These are phyloP conservation scores for Cryptus armator DNA, from an alignment of 2,888 invertebrate genomes.

Conservation along the genomic window DNA sequence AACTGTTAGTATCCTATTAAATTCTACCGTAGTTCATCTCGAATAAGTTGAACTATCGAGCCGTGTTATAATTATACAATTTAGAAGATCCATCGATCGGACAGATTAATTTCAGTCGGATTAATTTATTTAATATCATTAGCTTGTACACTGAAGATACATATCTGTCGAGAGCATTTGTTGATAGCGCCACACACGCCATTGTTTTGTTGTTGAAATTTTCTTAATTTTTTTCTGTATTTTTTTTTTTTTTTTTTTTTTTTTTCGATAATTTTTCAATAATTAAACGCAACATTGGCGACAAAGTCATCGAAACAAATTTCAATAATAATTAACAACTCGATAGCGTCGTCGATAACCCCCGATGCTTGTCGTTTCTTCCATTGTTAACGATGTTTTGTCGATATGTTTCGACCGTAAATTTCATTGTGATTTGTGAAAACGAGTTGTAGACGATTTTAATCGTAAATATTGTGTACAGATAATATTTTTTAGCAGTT, in stretches of 20 bases:
- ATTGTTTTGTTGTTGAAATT: slow-evolving; percentile 54
- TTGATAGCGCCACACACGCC: slow-evolving; percentile 55
- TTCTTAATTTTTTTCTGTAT: slow-evolving; percentile 10
- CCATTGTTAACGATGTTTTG: slow-evolving; percentile 33
- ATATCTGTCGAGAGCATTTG: slow-evolving; percentile 66
- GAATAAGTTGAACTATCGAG: slow-evolving; percentile 49
- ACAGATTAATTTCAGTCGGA: slow-evolving; percentile 25
- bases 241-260: not conserved
- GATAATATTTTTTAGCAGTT: slow-evolving; percentile 38
- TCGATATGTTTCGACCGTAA: slow-evolving; percentile 18
- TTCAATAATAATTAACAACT: slow-evolving; percentile 7
- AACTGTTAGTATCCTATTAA: slow-evolving; percentile 48
- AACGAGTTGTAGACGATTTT: not conserved
- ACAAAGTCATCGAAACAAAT: slow-evolving; percentile 23
- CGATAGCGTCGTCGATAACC: slow-evolving; percentile 21
- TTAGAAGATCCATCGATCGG: slow-evolving; percentile 29
- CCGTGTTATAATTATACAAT: slow-evolving; percentile 47
- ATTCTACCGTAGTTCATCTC: slow-evolving; percentile 46
- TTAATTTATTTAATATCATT: slow-evolving; percentile 59
- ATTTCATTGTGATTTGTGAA: slow-evolving; percentile 27
- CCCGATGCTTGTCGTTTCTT: slow-evolving; percentile 10
- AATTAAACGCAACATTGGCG: slow-evolving; percentile 1
- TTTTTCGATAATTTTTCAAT: slow-evolving; percentile 18
- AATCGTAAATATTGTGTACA: slow-evolving; percentile 46
- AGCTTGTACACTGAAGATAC: slow-evolving; percentile 62